Percentiles rank a stretch among this genome's conserved stretches.
phyloP scores from a whole-genome alignment of 2,113 vertebrate species.

The Oreochromis spilurus region DNA sequence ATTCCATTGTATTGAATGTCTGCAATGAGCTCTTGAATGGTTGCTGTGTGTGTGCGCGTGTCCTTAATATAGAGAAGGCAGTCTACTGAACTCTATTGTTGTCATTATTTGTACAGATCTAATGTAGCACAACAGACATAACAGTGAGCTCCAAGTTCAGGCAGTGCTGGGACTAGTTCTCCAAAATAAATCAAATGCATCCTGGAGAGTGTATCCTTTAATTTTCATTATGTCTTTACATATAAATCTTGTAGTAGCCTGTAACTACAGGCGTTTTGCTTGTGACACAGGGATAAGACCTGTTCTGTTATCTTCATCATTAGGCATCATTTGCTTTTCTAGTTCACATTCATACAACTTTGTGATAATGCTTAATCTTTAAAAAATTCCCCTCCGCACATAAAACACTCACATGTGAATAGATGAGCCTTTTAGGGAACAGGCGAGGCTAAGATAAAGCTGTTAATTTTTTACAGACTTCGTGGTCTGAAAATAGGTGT shows the following conservation, averaged over 20 bases:
- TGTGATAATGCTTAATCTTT: background rate
- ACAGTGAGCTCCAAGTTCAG: background rate
- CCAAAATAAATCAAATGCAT: conserved; percentile 12
- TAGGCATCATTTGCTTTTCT: background rate
- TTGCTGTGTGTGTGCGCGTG: background rate
- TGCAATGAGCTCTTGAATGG: background rate
- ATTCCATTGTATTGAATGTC: background rate
- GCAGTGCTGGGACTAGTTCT: background rate
- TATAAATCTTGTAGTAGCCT: background rate
- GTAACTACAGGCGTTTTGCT: fast-evolving
- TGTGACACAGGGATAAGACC: background rate
- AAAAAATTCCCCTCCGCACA: background rate
- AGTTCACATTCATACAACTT: background rate
- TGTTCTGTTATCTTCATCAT: background rate
- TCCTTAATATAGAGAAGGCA: background rate
- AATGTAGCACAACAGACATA: background rate
- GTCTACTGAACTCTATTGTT: background rate
- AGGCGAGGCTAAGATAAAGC: background rate
- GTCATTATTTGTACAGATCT: conserved; percentile 13
- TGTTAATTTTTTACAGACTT: conserved; percentile 6
- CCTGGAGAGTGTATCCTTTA: background rate
- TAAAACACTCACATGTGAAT: background rate
- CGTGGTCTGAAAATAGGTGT: background rate
- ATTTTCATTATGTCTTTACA: background rate
- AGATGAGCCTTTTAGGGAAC: background rate